Base-by-base conservation (phyloP, 2,888 invertebrate genomes). In the Sclerodermus sp. region DNA sequence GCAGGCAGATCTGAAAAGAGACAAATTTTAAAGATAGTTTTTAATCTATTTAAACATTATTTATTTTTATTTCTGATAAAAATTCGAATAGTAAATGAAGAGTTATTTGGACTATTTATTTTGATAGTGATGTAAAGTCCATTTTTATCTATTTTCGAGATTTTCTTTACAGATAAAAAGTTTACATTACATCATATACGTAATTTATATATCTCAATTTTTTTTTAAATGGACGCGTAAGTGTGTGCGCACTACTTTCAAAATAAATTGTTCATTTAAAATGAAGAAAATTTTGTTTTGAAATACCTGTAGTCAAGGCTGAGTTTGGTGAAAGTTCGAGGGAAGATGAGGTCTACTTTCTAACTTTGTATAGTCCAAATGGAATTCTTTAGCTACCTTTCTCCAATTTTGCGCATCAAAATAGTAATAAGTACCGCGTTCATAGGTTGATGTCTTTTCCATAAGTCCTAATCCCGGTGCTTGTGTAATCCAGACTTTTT, bases 331-430 rank as follows among this genome's bases (percentile, higher is more conserved):
- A 79, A 83, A 83, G 72, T 83, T 82, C 82, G 84, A 81, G 74
- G 88, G 89, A 78, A 89, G 81, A 76, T 85, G 85, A 73, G 95
- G 95, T 79, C 92, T 86, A 59, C 92, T 96, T 84, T 99, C 98
- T 80, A 99, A 85, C 84, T 97, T 96, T 83, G 94, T 95, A 85
- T 98, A 97, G 83, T 99, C 98, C 82, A 99, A 85, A 83, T 94
- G 91, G 85, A 99, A 96, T 82, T 98, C 98, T 82, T 97, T 98
- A 77, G 96, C 90, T 78, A 96, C 94, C 85, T 97, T 98, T 79
- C 97, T 87, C 98, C 99, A 99, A 82, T 92, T 96, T 82, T 94
- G 92, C 77, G 95, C 95, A 83, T 99, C 99, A 80, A 99, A 99
- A 83, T 96, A 96, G 83, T 95, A 97, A 84, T 99, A 99, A 73